Percentiles rank a stretch among this genome's conserved stretches.
phyloP scores from a whole-genome alignment of 2,797 vertebrate genomes.

The Lepidocolaptes lacrymiger region DNA sequence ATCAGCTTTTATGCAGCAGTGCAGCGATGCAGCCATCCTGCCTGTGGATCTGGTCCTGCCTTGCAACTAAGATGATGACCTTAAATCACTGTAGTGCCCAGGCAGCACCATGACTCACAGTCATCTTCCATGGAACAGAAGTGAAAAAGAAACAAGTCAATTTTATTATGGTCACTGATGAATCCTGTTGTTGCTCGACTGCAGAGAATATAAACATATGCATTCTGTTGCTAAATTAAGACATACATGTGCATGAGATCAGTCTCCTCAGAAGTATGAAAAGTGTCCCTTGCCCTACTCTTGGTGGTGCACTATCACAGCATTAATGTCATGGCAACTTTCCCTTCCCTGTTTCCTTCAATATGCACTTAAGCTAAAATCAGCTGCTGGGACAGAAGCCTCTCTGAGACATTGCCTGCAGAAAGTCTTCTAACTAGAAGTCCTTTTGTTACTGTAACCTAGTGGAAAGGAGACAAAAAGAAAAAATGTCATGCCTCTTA shows the following conservation, averaged over 20 bases:
- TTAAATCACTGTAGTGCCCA: not conserved
- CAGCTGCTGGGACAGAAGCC: not conserved
- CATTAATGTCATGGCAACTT: not conserved
- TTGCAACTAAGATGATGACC: not conserved
- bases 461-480: not conserved
- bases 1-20: not conserved
- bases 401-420: not conserved
- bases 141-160: not conserved
- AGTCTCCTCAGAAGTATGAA: not conserved
- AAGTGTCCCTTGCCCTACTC: not conserved
- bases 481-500: not conserved
- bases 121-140: not conserved
- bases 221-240: not conserved
- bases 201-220: not conserved
- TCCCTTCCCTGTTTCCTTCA: not conserved
- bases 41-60: not conserved
- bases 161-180: not conserved
- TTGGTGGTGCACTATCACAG: not conserved
- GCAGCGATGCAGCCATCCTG: not conserved
- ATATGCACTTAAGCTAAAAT: not conserved
- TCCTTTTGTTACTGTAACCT: not conserved
- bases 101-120: accelerated
- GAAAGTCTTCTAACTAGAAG: not conserved
- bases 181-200: not conserved
- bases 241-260: not conserved